Evolutionary conservation across 2,797 vertebrate species (phyloP).

Genomic region (Pangasius sanitwongsei): DNA sequence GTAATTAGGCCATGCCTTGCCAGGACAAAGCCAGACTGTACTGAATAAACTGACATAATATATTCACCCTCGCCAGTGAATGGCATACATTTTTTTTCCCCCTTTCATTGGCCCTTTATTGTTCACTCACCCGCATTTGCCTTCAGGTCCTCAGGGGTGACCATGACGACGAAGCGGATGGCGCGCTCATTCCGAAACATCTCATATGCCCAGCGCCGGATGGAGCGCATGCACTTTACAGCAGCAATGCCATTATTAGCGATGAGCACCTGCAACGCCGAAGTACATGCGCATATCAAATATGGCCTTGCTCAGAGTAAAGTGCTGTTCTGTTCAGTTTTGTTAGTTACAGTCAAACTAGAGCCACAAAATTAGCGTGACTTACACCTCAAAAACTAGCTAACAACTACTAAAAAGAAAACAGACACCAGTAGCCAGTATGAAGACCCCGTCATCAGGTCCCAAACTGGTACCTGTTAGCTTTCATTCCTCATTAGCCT

Average conservation of each 20-base stretch:
- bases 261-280: conserved; percentile 85
- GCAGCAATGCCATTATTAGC: conserved; percentile 97
- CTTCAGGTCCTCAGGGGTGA: conserved; percentile 96
- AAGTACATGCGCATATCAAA: neutral
- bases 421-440: neutral
- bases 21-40: conserved; percentile 31
- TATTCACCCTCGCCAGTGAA: neutral
- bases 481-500: neutral
- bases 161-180: conserved; percentile 97
- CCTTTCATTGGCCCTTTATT: neutral
- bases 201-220: conserved; percentile 97
- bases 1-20: conserved; percentile 27
- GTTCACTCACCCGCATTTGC: conserved; percentile 76
- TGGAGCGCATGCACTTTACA: conserved; percentile 97
- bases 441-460: neutral
- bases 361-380: neutral
- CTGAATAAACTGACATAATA: conserved; percentile 17
- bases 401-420: neutral
- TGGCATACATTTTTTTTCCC: neutral
- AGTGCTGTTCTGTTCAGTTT: neutral
- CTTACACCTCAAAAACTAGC: neutral
- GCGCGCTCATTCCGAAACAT: conserved; percentile 98
- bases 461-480: neutral
- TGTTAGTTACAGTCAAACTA: neutral
- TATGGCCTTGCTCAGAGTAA: no score